These are phyloP conservation scores for Homalodisca vitripennis DNA, from an alignment of 1,140 invertebrate genomes.

Conservation along the genomic window DNA sequence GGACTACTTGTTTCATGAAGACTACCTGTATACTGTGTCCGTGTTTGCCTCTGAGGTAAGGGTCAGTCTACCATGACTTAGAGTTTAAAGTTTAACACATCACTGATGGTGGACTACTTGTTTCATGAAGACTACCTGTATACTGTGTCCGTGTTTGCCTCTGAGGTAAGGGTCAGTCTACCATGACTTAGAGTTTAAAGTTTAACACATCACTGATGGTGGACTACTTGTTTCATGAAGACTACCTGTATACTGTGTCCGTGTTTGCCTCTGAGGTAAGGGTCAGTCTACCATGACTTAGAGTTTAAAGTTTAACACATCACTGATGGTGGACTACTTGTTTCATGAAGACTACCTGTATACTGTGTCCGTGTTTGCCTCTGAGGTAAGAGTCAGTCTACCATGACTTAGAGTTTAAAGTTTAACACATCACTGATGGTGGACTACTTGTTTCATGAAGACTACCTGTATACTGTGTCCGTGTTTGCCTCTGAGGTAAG, in stretches of 20 bases:
- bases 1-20: conserved; percentile 23
- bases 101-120: conserved; percentile 9
- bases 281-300: too few species aligned
- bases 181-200: too few species aligned
- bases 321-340: conserved; percentile 9
- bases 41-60: conserved; percentile 18
- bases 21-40: conserved; percentile 11
- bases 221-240: conserved; percentile 15
- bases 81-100: too few species aligned
- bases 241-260: conserved; percentile 2
- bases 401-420: too few species aligned
- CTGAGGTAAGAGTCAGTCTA: too few species aligned
- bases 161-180: too few species aligned
- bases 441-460: conserved; percentile 15
- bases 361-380: conserved; percentile 5
- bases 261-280: too few species aligned
- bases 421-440: too few species aligned
- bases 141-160: conserved; percentile 5
- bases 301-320: too few species aligned
- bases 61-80: too few species aligned
- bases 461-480: conserved; percentile 2
- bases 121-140: conserved; percentile 10
- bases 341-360: conserved; percentile 10
- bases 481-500: too few species aligned
- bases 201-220: too few species aligned